Evolutionary conservation across 2,888 invertebrate genomes (phyloP).

Genomic region (Phasia obesa): DNA sequence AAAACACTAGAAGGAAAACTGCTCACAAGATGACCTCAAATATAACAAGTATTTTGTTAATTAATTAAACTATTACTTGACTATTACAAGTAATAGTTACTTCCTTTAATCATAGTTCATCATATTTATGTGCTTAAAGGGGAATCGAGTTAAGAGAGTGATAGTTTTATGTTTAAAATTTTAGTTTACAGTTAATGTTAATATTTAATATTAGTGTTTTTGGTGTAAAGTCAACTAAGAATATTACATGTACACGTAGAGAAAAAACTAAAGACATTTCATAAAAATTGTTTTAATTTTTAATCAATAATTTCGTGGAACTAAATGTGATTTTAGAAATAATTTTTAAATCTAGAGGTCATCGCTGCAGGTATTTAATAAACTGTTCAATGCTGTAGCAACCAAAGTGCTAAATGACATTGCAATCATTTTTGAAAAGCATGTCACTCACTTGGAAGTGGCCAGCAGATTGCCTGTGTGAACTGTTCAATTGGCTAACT

Average conservation of each 20-base stretch:
- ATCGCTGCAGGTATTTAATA: too few relatives aligned
- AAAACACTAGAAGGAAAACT: neutral
- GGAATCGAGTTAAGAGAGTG: neutral
- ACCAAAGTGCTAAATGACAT: too few relatives aligned
- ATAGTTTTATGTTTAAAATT: constrained; percentile 23
- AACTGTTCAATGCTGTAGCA: too few relatives aligned
- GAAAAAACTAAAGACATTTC: constrained; percentile 6
- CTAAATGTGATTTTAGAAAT: too few relatives aligned
- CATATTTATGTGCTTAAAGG: neutral
- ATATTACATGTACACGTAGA: neutral
- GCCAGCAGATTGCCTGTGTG: too few relatives aligned
- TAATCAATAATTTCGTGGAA: neutral
- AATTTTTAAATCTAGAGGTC: too few relatives aligned
- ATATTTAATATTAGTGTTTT: constrained; percentile 7
- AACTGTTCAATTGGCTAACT: too few relatives aligned
- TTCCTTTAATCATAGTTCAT: neutral
- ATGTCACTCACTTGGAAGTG: too few relatives aligned
- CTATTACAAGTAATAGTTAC: constrained; percentile 1
- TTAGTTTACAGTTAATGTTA: constrained; percentile 24
- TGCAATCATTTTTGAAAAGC: too few relatives aligned
- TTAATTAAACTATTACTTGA: too few relatives aligned
- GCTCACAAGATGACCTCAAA: neutral
- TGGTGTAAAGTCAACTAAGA: neutral
- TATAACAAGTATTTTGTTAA: constrained; percentile 26
- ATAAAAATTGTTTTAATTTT: neutral